Conservation (phyloP, 1,140 invertebrate genomes). For the Cotesia typhae region DNA sequence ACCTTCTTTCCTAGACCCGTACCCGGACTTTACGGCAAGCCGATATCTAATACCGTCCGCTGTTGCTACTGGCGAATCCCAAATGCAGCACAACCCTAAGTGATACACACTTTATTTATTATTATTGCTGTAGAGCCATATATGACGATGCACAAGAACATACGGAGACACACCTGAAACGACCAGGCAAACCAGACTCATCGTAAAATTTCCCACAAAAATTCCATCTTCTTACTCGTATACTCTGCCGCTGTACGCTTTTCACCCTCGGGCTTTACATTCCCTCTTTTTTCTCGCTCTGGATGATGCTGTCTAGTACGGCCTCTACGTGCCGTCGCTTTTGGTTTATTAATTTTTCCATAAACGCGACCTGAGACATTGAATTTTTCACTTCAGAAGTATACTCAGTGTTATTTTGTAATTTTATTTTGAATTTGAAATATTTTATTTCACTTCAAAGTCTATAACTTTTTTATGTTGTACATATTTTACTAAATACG, state of each 20-base stretch:
- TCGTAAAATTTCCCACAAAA: conserved; percentile 24
- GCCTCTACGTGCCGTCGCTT: no score
- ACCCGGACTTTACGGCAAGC: conserved; percentile 39
- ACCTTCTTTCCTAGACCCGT: conserved; percentile 21
- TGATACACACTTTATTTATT: conserved; percentile 43
- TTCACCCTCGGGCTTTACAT: no score
- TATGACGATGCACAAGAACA: conserved; percentile 8
- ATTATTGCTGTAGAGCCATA: conserved; percentile 35
- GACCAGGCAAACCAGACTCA: conserved; percentile 20
- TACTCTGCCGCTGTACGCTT: neutral
- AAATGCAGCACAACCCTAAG: conserved; percentile 39
- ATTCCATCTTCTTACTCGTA: neutral
- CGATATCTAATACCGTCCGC: conserved; percentile 42
- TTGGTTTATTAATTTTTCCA: no score
- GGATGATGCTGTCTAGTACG: no score
- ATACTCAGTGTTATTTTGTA: no score
- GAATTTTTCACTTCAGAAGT: no score
- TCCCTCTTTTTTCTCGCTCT: no score
- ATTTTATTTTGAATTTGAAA: no score
- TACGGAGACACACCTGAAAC: conserved; percentile 7
- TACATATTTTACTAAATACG: no score
- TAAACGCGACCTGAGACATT: no score
- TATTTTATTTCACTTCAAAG: no score
- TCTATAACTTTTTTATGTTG: no score
- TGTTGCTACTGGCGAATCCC: conserved; percentile 26